Percentiles rank a stretch among this genome's conserved stretches.
phyloP scores from a whole-genome alignment of 2,797 vertebrate genomes.

The Dallia pectoralis region DNA sequence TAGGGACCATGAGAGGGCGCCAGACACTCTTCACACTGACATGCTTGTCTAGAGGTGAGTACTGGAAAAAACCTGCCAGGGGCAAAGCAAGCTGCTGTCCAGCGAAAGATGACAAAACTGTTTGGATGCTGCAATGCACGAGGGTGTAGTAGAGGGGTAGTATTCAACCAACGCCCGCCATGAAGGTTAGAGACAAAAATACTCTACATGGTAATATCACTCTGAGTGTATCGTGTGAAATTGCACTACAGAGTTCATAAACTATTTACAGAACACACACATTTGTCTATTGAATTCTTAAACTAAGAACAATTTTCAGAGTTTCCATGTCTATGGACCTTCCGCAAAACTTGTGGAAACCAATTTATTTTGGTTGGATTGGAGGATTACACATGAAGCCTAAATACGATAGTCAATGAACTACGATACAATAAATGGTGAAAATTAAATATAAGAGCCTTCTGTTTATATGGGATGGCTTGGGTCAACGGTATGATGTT shows the following conservation, averaged over 20 bases:
- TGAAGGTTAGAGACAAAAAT: slow-evolving; percentile 37
- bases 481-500: too few relatives aligned
- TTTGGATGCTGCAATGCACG: slow-evolving; percentile 60
- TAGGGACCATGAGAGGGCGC: slow-evolving; percentile 78
- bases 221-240: neutral
- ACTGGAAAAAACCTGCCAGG: slow-evolving; percentile 56
- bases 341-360: too few relatives aligned
- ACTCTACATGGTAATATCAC: slow-evolving; percentile 31
- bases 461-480: too few relatives aligned
- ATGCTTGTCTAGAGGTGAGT: slow-evolving; percentile 48
- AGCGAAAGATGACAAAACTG: slow-evolving; percentile 74
- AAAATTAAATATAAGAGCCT: too few relatives aligned
- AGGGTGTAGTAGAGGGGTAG: too few relatives aligned
- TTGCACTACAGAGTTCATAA: neutral
- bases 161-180: slow-evolving; percentile 63
- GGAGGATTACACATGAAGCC: too few relatives aligned
- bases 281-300: too few relatives aligned
- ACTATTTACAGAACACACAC: neutral
- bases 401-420: too few relatives aligned
- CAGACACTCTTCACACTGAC: slow-evolving; percentile 67
- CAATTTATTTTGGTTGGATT: too few relatives aligned
- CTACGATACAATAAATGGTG: too few relatives aligned
- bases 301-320: too few relatives aligned
- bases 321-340: too few relatives aligned
- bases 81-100: slow-evolving; percentile 61